Conservation (phyloP, 2,113 vertebrate genomes). For the Equus przewalskii region DNA sequence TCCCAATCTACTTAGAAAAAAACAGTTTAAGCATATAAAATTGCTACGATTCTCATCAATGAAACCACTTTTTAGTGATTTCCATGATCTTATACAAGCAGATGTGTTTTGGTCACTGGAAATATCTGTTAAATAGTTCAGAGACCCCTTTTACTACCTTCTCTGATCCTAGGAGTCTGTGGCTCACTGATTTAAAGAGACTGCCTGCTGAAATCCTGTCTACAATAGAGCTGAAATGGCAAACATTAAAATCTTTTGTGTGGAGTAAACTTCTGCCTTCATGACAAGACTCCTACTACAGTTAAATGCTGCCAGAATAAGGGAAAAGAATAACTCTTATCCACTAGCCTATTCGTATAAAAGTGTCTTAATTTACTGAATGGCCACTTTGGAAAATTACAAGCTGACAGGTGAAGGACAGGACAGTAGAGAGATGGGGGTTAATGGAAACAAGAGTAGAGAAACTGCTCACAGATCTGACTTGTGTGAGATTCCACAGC, state of each 20-base stretch:
- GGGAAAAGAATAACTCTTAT: background rate
- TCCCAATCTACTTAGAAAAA: background rate
- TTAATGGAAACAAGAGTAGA: background rate
- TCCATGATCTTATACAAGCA: background rate
- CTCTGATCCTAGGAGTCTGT: background rate
- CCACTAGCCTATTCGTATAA: background rate
- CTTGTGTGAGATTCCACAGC: background rate
- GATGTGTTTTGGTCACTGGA: background rate
- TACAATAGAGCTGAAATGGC: background rate
- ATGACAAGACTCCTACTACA: background rate
- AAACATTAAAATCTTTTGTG: background rate
- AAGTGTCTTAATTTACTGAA: background rate
- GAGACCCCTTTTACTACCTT: background rate
- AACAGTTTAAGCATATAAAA: background rate
- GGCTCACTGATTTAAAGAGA: background rate
- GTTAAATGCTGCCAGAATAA: background rate
- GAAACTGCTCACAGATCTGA: background rate
- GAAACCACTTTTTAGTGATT: background rate
- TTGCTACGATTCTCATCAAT: background rate
- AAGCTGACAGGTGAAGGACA: background rate
- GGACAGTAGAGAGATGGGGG: background rate
- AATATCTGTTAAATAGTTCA: background rate
- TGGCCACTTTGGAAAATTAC: background rate
- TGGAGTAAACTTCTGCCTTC: background rate
- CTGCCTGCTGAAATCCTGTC: background rate